These are phyloP conservation scores for Erebia aethiops DNA, from an alignment of 2,888 invertebrate species.

Conservation along the genomic window DNA sequence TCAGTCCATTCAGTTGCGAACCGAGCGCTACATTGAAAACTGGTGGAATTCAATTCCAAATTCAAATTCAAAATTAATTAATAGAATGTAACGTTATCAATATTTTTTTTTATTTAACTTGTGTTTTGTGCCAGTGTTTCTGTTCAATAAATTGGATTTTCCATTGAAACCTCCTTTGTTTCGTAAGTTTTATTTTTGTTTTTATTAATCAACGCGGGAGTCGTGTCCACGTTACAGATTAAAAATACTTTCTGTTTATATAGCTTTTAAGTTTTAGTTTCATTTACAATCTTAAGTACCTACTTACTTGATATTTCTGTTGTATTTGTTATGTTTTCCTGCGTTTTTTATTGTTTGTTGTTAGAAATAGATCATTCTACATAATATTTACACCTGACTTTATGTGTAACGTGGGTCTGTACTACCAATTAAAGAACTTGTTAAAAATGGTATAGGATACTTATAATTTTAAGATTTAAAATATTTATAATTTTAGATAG, in stretches of 20 bases:
- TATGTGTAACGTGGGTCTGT: no score
- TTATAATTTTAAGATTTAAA: no score
- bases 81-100: slow-evolving; percentile 6
- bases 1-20: slow-evolving; percentile 49
- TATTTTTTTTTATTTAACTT: slow-evolving; percentile 22
- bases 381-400: no score
- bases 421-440: no score
- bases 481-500: no score
- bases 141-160: slow-evolving; percentile 23
- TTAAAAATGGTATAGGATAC: no score
- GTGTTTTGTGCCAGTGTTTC: slow-evolving; percentile 27
- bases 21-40: slow-evolving; percentile 43
- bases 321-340: not conserved
- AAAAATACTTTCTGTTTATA: slow-evolving; percentile 20
- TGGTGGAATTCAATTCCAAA: slow-evolving; percentile 40
- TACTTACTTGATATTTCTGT: not conserved
- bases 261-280: slow-evolving; percentile 5
- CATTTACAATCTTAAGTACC: not conserved
- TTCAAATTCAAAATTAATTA: slow-evolving; percentile 18
- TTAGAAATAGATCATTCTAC: not conserved
- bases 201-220: slow-evolving; percentile 27
- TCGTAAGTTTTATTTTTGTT: slow-evolving; percentile 35
- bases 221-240: slow-evolving; percentile 20
- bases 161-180: slow-evolving; percentile 25
- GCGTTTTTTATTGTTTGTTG: not conserved